Base-by-base conservation (phyloP, 2,113 vertebrate genomes). In the Otus sunia region DNA sequence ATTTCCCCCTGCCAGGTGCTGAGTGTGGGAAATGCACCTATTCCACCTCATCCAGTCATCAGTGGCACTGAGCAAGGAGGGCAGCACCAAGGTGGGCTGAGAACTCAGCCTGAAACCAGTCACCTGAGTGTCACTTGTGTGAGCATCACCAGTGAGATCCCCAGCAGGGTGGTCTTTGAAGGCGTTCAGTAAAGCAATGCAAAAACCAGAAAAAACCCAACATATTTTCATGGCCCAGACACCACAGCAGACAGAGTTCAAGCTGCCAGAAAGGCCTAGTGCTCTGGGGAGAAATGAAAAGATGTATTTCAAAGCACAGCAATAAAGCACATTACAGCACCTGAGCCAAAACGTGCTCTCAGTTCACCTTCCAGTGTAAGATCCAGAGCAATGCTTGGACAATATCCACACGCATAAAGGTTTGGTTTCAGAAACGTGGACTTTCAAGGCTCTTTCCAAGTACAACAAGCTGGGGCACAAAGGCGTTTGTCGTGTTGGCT, bases 361-460 rank as follows among this genome's bases (percentile, higher is more conserved):
- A 90, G 89, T 95, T 94, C 95, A 95, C 89, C 89, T 95, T 92
- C 95, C 91, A 92, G 29, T 27, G 79, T 89, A 89, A 93, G 80
- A 96, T 74, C 83, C 79, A 88, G 80, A 90, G 74, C 83, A 90
- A 74, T 1, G 15, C 72, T 83, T 96, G 95, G 91, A 90, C 6
- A 12, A 73, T 41, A 85, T 78, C 94, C 96, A 95, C 41, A 12
- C 0, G 4, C 41, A 47, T 16, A 66, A 87, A 92, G 92, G 55
- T 45, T 81, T 92, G 58, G 62, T 76, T 92, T 88, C 87, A 96
- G 55, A 95, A 76, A 92, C 1, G 4, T 30, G 50, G 74, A 76
- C 58, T 95, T 90, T 23, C 89, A 76, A 91, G 87, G 80, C 84
- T 90, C 62, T 73, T 88, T 89, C 69, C 67, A 59, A 62, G 58